Percentiles rank a stretch among this genome's conserved stretches.
Conservation (phyloP, 2,797 vertebrate species). For the Intellagama lesueurii region DNA sequence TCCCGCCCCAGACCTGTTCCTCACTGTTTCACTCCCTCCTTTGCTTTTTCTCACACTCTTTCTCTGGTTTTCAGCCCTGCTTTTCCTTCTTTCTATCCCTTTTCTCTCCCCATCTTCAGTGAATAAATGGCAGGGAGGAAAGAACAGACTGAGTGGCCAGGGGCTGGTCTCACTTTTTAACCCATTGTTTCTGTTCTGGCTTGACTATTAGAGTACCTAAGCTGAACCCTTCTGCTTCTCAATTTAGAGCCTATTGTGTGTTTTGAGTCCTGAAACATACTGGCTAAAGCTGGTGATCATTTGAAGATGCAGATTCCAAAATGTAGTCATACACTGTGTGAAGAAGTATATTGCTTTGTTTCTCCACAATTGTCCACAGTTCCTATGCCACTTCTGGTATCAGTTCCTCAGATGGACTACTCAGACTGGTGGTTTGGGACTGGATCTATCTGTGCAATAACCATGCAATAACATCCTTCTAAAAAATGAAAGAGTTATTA, state of each 20-base stretch:
- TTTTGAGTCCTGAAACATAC: no score
- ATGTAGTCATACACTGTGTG: background rate
- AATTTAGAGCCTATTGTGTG: no score
- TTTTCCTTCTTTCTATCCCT: background rate
- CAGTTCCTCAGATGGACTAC: background rate
- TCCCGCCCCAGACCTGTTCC: background rate
- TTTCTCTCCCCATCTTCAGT: background rate
- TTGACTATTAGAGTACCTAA: no score
- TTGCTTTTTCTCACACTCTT: background rate
- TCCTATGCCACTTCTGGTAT: background rate
- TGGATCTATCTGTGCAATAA: background rate
- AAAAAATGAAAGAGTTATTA: background rate
- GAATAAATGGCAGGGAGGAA: background rate
- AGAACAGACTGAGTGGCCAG: no score
- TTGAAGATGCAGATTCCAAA: background rate
- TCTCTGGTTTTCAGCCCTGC: no score
- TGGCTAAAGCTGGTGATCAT: background rate
- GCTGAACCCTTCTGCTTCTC: no score
- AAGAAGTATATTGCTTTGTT: background rate
- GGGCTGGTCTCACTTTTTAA: no score
- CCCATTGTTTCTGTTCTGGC: no score
- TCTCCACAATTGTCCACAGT: background rate
- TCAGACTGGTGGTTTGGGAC: background rate
- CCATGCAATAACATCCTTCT: background rate
- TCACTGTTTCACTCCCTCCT: background rate